These are phyloP conservation scores for Campylomormyrus numenius DNA, from an alignment of 2,113 vertebrate genomes.

Conservation along the genomic window DNA sequence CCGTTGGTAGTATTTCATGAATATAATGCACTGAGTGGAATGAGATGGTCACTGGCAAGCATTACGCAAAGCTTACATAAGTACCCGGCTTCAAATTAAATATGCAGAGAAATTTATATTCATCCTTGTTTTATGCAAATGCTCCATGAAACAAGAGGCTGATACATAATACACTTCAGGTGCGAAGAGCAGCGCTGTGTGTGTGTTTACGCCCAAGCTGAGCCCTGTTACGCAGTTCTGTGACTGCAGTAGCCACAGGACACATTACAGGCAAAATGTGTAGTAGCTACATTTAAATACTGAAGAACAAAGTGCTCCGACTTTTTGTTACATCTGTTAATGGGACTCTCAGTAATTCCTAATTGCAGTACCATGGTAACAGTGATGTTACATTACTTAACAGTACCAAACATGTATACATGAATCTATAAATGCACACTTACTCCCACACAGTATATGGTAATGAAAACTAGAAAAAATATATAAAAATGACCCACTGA, in stretches of 20 bases:
- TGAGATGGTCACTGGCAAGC: not conserved
- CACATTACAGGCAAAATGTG: not conserved
- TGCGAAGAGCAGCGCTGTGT: constrained; percentile 7
- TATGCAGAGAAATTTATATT: constrained; percentile 19
- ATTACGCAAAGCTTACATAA: constrained; percentile 24
- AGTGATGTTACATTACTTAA: constrained; percentile 1
- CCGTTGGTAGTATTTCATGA: constrained; percentile 2
- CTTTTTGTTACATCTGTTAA: not conserved
- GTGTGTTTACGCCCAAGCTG: not conserved
- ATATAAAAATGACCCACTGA: not conserved
- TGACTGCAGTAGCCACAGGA: not conserved
- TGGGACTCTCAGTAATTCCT: not conserved
- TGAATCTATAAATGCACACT: not conserved
- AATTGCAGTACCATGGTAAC: not conserved
- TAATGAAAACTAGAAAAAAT: not conserved
- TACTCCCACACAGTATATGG: not conserved
- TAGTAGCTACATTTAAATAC: not conserved
- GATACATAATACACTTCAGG: constrained; percentile 22
- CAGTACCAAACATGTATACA: not conserved
- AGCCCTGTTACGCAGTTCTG: not conserved
- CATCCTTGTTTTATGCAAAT: constrained; percentile 17
- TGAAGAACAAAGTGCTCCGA: not conserved
- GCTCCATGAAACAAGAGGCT: not conserved
- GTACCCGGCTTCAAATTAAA: constrained; percentile 8
- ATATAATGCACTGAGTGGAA: constrained; percentile 4